Percentiles rank a stretch among this genome's conserved stretches.
These are phyloP conservation scores for Procambarus clarkii DNA, from an alignment of 1,140 invertebrate species.

Conservation along the genomic window DNA sequence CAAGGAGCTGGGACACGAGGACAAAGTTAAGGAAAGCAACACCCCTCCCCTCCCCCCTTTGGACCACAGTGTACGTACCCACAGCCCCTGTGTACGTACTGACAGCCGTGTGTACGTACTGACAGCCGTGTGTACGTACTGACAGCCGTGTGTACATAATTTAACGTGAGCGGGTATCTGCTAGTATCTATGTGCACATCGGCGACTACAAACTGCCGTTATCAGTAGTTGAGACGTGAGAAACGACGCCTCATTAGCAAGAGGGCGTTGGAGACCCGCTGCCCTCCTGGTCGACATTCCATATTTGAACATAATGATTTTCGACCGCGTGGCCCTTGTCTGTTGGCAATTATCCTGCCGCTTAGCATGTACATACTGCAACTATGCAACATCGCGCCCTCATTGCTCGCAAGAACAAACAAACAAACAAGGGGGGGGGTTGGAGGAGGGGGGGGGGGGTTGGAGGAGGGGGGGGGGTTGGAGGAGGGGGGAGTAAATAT, in stretches of 20 bases:
- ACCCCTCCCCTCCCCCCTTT: no score
- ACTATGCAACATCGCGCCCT: background rate
- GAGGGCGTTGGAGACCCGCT: conserved; percentile 9
- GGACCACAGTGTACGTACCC: no score
- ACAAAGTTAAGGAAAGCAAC: no score
- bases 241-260: background rate
- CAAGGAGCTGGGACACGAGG: no score
- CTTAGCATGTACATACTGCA: background rate
- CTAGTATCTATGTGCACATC: background rate
- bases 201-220: background rate
- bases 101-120: no score
- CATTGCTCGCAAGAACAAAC: no score
- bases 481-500: no score
- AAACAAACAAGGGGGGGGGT: no score
- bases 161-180: background rate
- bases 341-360: conserved; percentile 18
- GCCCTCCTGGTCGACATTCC: conserved; percentile 5
- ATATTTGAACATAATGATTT: conserved; percentile 39
- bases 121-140: background rate
- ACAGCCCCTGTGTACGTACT: no score
- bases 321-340: conserved; percentile 10
- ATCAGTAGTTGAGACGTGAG: background rate
- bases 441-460: no score
- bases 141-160: background rate
- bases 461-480: no score